These are phyloP conservation scores for Strigamia maritima DNA, from an alignment of 2,888 invertebrate genomes.

Conservation along the genomic window DNA sequence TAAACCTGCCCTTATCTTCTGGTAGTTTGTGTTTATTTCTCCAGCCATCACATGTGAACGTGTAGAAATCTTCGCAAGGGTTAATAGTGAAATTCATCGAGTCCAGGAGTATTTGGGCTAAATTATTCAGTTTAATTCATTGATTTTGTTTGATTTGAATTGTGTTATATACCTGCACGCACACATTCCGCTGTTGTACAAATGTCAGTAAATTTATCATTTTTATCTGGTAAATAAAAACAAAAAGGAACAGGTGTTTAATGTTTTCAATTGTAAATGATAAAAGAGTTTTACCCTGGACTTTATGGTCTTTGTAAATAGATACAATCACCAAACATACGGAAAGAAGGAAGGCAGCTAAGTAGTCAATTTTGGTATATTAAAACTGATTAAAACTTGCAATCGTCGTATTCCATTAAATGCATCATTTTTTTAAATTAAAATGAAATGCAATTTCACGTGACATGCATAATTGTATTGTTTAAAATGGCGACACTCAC, in stretches of 20 bases:
- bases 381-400: background rate
- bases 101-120: background rate
- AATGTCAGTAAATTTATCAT: background rate
- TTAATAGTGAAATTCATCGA: background rate
- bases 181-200: background rate
- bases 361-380: background rate
- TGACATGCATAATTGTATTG: background rate
- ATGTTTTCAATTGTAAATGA: background rate
- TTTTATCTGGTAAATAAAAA: background rate
- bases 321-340: background rate
- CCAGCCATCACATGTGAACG: constrained; percentile 22
- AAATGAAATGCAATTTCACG: background rate
- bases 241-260: background rate
- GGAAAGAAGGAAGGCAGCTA: background rate
- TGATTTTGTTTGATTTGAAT: background rate
- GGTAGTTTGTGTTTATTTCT: background rate
- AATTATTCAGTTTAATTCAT: background rate
- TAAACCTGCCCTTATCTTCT: constrained; percentile 22
- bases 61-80: constrained; percentile 23
- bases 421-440: background rate
- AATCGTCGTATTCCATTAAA: background rate
- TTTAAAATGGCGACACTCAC: background rate
- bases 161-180: background rate
- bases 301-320: background rate
- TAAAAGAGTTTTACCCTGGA: background rate